phyloP scores from a whole-genome alignment of 1,140 invertebrate genomes.

The Zaprionus ornatus region DNA sequence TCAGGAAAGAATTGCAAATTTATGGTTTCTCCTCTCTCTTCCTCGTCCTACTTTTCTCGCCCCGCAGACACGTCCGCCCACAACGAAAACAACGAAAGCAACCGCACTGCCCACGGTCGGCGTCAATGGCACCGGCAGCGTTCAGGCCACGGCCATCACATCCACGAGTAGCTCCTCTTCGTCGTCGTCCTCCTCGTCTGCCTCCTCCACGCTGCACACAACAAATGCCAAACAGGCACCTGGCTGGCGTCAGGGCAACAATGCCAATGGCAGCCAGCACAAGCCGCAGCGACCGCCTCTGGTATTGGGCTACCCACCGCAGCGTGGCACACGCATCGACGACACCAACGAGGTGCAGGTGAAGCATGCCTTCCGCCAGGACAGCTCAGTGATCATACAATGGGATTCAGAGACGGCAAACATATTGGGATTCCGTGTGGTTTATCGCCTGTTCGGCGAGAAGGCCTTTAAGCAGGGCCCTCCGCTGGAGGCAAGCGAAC shows the following conservation, averaged over 20 bases:
- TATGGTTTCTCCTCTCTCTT: neutral
- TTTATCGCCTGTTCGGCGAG: constrained; percentile 95
- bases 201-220: constrained; percentile 39
- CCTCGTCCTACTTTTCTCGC: neutral
- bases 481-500: constrained; percentile 92
- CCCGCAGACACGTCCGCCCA: constrained; percentile 70
- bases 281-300: constrained; percentile 88
- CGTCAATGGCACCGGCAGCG: constrained; percentile 64
- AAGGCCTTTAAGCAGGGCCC: constrained; percentile 95
- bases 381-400: constrained; percentile 94
- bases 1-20: neutral
- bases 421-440: constrained; percentile 93
- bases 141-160: constrained; percentile 69
- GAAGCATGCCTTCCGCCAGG: constrained; percentile 92
- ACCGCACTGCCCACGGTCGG: constrained; percentile 58
- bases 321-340: constrained; percentile 85
- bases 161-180: constrained; percentile 21
- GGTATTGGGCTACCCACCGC: constrained; percentile 88
- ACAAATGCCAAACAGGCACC: constrained; percentile 62
- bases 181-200: constrained; percentile 41
- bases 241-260: constrained; percentile 72
- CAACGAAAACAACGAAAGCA: constrained; percentile 41
- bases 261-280: constrained; percentile 80
- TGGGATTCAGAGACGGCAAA: constrained; percentile 95
- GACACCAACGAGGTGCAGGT: constrained; percentile 91